phyloP scores from a whole-genome alignment of 1,140 invertebrate genomes.

The Arion vulgaris region DNA sequence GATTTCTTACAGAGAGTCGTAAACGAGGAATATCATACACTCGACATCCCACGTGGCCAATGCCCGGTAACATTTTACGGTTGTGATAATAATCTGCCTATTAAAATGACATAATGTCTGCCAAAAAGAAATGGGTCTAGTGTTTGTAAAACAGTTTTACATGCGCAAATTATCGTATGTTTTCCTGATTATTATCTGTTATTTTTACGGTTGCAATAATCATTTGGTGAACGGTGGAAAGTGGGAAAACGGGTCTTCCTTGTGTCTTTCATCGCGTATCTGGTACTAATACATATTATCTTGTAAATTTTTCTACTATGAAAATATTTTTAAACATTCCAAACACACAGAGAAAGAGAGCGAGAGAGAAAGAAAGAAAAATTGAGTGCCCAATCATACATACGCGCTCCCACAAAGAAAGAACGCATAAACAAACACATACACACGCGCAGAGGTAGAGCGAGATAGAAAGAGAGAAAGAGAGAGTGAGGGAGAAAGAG shows the following conservation, averaged over 20 bases:
- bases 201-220: constrained; percentile 3
- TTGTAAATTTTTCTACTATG: neutral
- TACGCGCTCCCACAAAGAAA: too few species aligned
- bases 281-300: neutral
- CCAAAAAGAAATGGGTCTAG: neutral
- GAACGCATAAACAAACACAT: too few species aligned
- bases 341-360: too few species aligned
- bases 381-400: too few species aligned
- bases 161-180: neutral
- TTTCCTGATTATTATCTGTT: neutral
- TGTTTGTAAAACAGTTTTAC: neutral
- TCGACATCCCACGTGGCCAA: neutral
- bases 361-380: too few species aligned
- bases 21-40: neutral
- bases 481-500: too few species aligned
- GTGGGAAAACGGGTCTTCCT: neutral
- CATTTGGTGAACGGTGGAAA: neutral
- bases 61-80: neutral
- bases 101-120: neutral
- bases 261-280: neutral
- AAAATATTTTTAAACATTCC: too few species aligned
- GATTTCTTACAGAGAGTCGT: neutral
- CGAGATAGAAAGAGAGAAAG: too few species aligned
- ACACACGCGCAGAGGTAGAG: too few species aligned
- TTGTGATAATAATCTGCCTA: neutral